A percentile compares a stretch with the other conserved stretches of the same genome.
These are phyloP conservation scores for Calypte anna DNA, from an alignment of 2,113 vertebrate genomes.

Conservation along the genomic window DNA sequence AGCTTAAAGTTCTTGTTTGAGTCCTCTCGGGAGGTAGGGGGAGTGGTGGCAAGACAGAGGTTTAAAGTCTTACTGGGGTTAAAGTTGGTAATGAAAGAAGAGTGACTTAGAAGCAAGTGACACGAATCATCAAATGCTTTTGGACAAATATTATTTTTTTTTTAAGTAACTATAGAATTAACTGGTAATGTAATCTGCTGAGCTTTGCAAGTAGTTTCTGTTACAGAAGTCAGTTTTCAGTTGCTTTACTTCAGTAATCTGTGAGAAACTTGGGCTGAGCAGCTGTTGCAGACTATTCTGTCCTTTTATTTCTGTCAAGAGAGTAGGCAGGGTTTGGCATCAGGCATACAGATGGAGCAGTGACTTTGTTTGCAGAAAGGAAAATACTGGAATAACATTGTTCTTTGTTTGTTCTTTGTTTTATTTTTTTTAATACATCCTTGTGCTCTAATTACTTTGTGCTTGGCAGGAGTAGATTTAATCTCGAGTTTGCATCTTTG, in stretches of 20 bases:
- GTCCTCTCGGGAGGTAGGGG: not conserved
- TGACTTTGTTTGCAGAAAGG: not conserved
- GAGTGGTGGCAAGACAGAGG: not conserved
- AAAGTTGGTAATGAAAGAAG: not conserved
- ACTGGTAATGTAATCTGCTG: not conserved
- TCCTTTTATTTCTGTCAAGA: not conserved
- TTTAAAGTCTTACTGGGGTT: not conserved
- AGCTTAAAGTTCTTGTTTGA: not conserved
- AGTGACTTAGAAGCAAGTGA: not conserved
- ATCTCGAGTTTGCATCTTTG: not conserved
- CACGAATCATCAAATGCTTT: not conserved
- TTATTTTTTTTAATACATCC: not conserved
- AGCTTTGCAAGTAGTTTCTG: not conserved
- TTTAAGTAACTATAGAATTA: not conserved
- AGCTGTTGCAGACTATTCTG: not conserved
- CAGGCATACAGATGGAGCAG: not conserved
- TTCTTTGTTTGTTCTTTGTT: not conserved
- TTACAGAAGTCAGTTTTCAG: not conserved
- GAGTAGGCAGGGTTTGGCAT: not conserved
- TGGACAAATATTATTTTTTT: not conserved
- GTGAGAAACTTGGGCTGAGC: not conserved
- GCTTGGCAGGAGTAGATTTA: constrained; percentile 2
- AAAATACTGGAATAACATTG: not conserved
- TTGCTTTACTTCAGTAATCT: not conserved
- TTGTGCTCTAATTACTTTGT: not conserved